A percentile compares a stretch with the other conserved stretches of the same genome.
These are phyloP conservation scores for Eulemur rubriventer DNA, from an alignment of 2,797 vertebrate species.

Conservation along the genomic window DNA sequence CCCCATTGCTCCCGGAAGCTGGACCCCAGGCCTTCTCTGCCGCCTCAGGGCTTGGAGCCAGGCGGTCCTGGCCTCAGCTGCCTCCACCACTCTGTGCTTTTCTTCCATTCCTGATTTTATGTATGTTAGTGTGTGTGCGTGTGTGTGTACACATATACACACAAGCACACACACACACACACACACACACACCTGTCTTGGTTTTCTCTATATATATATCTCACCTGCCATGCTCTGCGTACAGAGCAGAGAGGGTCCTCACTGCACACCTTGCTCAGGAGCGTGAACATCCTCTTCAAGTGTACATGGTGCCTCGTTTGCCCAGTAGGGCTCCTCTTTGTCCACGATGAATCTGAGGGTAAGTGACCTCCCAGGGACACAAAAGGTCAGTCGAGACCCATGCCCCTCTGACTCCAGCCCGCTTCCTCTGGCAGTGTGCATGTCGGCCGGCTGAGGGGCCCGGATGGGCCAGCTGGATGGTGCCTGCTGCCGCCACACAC, in stretches of 20 bases:
- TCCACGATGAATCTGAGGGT: background rate
- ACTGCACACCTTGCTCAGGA: rapidly evolving
- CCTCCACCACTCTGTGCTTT: background rate
- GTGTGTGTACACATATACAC: rapidly evolving
- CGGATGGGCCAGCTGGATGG: too few species aligned
- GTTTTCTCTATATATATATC: background rate
- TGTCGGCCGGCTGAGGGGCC: rapidly evolving
- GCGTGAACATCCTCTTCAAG: background rate
- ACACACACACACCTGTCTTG: rapidly evolving
- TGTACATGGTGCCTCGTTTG: rapidly evolving
- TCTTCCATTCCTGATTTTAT: too few species aligned
- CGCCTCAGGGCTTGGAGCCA: background rate
- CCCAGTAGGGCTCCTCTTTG: too few species aligned
- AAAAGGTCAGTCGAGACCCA: too few species aligned
- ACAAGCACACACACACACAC: too few species aligned
- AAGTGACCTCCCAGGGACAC: background rate
- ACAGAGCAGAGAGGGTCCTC: background rate
- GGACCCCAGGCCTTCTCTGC: background rate
- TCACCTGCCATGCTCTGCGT: background rate
- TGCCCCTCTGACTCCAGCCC: background rate
- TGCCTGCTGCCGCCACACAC: rapidly evolving
- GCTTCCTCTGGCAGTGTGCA: rapidly evolving
- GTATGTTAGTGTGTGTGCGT: rapidly evolving
- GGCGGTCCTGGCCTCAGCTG: background rate
- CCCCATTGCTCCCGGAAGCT: too few species aligned